Evolutionary conservation across 1,140 invertebrate species (phyloP).

Genomic region (Trichonephila inaurata): DNA sequence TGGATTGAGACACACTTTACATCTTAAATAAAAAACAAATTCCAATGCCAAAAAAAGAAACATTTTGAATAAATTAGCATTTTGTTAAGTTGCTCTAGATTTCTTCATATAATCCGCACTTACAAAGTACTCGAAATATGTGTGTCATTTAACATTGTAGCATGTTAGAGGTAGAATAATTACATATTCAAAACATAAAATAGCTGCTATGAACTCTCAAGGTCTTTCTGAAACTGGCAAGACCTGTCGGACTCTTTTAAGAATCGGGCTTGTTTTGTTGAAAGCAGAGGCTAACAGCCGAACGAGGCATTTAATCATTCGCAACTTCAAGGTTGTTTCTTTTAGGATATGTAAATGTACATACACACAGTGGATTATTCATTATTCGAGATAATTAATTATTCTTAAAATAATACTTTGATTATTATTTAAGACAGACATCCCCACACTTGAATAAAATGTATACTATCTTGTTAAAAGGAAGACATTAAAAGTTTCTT

Average conservation of each 20-base stretch:
- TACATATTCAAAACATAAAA: conserved; percentile 3
- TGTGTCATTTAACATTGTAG: conserved; percentile 30
- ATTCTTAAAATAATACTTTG: background rate
- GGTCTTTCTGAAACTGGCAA: conserved; percentile 58
- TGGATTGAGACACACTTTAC: background rate
- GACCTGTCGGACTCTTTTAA: conserved; percentile 17
- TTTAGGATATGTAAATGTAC: conserved; percentile 28
- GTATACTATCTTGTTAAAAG: too few species aligned
- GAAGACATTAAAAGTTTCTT: too few species aligned
- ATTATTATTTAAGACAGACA: background rate
- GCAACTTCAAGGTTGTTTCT: conserved; percentile 24
- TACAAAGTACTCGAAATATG: background rate
- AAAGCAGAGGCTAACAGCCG: conserved; percentile 67
- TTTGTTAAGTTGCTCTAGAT: background rate
- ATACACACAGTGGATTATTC: background rate
- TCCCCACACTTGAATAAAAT: too few species aligned
- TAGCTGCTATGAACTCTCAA: conserved; percentile 68
- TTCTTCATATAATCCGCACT: background rate
- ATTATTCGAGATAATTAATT: background rate
- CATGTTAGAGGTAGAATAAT: conserved; percentile 3
- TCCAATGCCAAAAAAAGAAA: background rate
- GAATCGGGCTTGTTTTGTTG: background rate
- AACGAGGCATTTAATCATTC: conserved; percentile 40
- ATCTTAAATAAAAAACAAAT: background rate
- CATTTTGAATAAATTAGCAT: background rate